Evolutionary conservation across 2,797 vertebrate genomes (phyloP).

Genomic region (Pseudochaenichthys georgianus): DNA sequence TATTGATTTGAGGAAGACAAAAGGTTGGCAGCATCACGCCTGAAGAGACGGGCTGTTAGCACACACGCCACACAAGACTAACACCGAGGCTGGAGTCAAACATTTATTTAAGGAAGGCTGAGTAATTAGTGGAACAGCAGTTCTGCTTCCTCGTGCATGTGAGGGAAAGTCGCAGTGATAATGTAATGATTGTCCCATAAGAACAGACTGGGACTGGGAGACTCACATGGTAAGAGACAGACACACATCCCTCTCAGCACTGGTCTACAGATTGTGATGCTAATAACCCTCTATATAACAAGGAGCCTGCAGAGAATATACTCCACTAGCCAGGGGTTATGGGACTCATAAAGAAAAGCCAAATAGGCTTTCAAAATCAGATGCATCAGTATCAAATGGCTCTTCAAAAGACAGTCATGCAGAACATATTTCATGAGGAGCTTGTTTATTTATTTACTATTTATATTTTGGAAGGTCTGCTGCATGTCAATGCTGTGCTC

Average conservation of each 20-base stretch:
- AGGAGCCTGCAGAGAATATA: background rate
- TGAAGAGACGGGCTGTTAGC: constrained; percentile 23
- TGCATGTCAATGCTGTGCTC: background rate
- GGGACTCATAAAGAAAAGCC: constrained; percentile 6
- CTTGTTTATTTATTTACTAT: background rate
- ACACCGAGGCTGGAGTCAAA: constrained; percentile 22
- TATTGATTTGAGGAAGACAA: constrained; percentile 32
- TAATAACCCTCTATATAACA: constrained; percentile 1
- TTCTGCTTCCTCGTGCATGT: background rate
- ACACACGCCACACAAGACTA: constrained; percentile 13
- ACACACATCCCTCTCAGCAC: background rate
- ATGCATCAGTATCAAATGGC: constrained; percentile 3
- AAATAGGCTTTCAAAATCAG: constrained; percentile 20
- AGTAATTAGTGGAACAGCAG: constrained; percentile 21
- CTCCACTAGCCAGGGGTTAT: background rate
- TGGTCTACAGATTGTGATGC: background rate
- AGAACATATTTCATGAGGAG: constrained; percentile 7
- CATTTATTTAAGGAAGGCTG: constrained; percentile 22
- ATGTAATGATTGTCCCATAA: constrained; percentile 16
- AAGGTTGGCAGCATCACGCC: constrained; percentile 12
- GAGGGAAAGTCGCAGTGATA: background rate
- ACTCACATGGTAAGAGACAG: background rate
- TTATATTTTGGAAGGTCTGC: background rate
- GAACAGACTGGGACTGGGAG: background rate
- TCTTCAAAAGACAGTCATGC: constrained; percentile 2